Percentiles rank a stretch among this genome's conserved stretches.
phyloP scores from a whole-genome alignment of 2,797 vertebrate genomes.

The Garrulus glandarius region DNA sequence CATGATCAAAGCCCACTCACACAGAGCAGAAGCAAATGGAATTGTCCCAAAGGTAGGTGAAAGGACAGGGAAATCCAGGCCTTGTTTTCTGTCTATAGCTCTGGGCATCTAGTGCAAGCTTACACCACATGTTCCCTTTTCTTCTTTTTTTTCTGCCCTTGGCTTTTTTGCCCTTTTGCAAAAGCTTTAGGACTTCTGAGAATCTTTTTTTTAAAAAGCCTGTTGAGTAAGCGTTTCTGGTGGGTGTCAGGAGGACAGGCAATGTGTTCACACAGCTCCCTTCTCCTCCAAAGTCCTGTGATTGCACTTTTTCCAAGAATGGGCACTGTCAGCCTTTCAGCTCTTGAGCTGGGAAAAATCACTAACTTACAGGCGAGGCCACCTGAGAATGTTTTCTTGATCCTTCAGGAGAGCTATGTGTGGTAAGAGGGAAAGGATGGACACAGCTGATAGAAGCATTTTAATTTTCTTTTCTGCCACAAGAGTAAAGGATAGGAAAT shows the following conservation, averaged over 20 bases:
- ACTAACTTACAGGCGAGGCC: background rate
- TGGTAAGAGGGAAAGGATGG: background rate
- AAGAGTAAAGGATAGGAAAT: background rate
- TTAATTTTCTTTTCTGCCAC: background rate
- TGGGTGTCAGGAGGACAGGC: background rate
- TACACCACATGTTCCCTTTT: constrained; percentile 1
- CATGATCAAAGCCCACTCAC: background rate
- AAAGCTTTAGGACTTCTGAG: background rate
- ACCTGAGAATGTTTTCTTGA: background rate
- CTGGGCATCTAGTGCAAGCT: background rate
- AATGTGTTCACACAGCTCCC: fast-evolving
- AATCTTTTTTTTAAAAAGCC: background rate
- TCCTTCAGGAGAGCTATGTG: background rate
- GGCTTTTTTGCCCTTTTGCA: background rate
- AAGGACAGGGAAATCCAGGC: background rate
- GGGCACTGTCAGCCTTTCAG: background rate
- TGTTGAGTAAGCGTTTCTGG: background rate
- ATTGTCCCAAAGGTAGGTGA: background rate
- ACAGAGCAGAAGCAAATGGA: background rate
- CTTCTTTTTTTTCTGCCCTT: background rate
- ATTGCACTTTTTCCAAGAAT: background rate
- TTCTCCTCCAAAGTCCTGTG: background rate
- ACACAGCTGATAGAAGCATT: background rate
- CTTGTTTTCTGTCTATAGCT: background rate
- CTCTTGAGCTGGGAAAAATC: background rate